Conservation (phyloP, 2,113 vertebrate genomes). For the Azemiops feae region DNA sequence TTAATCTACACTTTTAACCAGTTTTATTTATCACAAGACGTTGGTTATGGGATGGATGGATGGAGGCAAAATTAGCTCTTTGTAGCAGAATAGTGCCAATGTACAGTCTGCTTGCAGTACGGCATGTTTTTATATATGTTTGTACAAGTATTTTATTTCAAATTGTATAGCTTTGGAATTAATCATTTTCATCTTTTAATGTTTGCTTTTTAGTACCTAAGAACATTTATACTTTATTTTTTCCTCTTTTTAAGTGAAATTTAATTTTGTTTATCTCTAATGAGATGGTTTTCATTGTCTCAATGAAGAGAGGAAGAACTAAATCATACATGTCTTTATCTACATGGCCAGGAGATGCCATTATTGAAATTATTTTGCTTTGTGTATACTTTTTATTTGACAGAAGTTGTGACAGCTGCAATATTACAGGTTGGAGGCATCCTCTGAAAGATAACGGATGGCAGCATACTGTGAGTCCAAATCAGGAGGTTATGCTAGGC, state of each 20-base stretch:
- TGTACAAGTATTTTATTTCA: not conserved
- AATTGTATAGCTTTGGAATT: not conserved
- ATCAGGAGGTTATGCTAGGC: not conserved
- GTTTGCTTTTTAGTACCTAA: not conserved
- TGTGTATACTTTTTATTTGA: not conserved
- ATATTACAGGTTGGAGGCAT: not conserved
- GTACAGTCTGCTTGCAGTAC: not conserved
- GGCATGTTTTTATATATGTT: not conserved
- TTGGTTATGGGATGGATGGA: not conserved
- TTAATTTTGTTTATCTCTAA: not conserved
- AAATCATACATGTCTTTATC: not conserved
- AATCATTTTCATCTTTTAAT: not conserved
- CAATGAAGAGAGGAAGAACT: not conserved
- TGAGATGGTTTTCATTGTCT: not conserved
- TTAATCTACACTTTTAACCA: not conserved
- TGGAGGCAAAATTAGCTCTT: not conserved
- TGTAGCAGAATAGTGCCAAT: not conserved
- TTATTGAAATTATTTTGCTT: not conserved
- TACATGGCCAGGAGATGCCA: not conserved
- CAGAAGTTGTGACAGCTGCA: not conserved
- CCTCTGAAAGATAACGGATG: not conserved
- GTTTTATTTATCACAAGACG: not conserved
- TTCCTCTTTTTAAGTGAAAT: not conserved
- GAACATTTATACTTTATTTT: not conserved
- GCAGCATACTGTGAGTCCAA: not conserved